phyloP scores from a whole-genome alignment of 1,140 invertebrate genomes.

The Maconellicoccus hirsutus region DNA sequence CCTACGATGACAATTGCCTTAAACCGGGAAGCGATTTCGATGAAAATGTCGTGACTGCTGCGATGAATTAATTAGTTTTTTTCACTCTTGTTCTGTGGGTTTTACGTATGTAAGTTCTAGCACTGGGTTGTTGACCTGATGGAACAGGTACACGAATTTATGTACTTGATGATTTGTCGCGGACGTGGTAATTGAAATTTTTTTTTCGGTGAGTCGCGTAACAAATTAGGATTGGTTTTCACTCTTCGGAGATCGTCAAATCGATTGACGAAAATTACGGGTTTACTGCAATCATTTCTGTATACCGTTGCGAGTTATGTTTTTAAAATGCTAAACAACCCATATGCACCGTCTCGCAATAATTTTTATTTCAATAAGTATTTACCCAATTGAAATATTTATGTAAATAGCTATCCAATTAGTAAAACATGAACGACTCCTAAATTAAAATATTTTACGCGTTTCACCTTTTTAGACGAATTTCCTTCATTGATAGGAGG shows the following conservation, averaged over 20 bases:
- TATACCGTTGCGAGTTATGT: not conserved
- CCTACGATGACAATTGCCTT: not conserved
- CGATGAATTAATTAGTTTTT: not conserved
- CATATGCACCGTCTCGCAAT: not conserved
- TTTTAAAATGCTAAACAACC: constrained; percentile 3
- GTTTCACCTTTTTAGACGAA: not conserved
- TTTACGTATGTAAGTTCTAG: not conserved
- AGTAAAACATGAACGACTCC: not conserved
- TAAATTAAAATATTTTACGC: not conserved
- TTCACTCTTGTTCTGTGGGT: too few relatives aligned
- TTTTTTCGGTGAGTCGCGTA: not conserved
- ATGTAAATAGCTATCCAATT: not conserved
- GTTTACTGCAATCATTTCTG: not conserved
- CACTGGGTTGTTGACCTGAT: not conserved
- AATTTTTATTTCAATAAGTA: not conserved
- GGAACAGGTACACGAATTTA: not conserved
- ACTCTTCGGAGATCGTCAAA: too few relatives aligned
- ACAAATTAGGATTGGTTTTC: not conserved
- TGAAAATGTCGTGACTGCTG: not conserved
- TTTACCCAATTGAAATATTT: not conserved
- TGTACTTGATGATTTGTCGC: not conserved
- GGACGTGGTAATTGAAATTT: not conserved
- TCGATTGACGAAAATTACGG: not conserved
- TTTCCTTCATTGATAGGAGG: too few relatives aligned
- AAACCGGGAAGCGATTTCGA: too few relatives aligned